Conservation (phyloP, 2,888 invertebrate genomes). For the Galerucella nymphaeae region DNA sequence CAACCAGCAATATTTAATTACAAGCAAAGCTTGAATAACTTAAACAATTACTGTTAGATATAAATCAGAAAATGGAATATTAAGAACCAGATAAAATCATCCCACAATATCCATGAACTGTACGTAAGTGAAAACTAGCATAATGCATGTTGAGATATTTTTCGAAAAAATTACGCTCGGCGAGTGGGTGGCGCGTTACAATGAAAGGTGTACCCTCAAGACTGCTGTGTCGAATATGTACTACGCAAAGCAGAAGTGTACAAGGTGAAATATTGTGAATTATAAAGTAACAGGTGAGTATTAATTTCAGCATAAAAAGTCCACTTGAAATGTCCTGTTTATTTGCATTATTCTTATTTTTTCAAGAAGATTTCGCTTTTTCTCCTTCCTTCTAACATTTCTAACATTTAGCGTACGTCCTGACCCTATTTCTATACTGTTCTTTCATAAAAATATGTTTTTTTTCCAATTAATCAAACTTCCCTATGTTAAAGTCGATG, state of each 20-base stretch:
- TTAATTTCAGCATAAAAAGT: neutral
- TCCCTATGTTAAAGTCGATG: neutral
- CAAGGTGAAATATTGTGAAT: neutral
- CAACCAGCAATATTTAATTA: constrained; percentile 17
- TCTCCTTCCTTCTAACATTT: no score
- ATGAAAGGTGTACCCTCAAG: constrained; percentile 39
- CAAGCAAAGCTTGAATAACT: constrained; percentile 19
- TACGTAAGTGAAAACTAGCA: constrained; percentile 36
- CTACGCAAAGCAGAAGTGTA: constrained; percentile 18
- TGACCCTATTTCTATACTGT: no score
- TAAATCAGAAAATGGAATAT: constrained; percentile 41
- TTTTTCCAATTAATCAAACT: no score
- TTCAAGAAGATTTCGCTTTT: no score
- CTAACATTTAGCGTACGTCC: no score
- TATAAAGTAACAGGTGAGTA: neutral
- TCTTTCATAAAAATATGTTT: no score
- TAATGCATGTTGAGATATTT: constrained; percentile 40
- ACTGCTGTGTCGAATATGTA: constrained; percentile 36
- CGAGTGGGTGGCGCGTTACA: constrained; percentile 38
- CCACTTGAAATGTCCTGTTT: no score
- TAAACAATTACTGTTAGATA: constrained; percentile 43
- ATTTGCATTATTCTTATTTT: no score
- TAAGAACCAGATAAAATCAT: constrained; percentile 44
- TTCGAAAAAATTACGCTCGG: constrained; percentile 23
- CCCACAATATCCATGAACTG: constrained; percentile 37